Evolutionary conservation across 2,888 invertebrate genomes (phyloP).

Genomic region (Loripinus fragilis): DNA sequence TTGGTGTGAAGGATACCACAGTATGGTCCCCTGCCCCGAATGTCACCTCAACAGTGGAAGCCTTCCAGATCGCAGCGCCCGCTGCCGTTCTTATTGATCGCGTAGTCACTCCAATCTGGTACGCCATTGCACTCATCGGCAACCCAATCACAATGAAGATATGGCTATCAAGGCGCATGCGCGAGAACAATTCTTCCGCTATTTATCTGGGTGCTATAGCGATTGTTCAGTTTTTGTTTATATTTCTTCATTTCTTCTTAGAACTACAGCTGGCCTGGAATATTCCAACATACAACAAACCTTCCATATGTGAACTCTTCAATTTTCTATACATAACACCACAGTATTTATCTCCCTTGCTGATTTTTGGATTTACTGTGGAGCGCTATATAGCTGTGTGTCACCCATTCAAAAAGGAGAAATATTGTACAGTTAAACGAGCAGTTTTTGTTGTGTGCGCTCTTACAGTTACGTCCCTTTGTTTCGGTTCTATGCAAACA

Average conservation of each 20-base stretch:
- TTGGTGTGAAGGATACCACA: too few relatives aligned
- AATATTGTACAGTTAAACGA: conserved; percentile 77
- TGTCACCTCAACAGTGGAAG: too few relatives aligned
- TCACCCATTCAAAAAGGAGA: conserved; percentile 78
- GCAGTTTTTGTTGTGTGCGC: conserved; percentile 73
- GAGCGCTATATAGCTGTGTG: conserved; percentile 72
- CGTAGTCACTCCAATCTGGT: conserved; percentile 80
- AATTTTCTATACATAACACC: conserved; percentile 73
- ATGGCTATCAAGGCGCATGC: conserved; percentile 78
- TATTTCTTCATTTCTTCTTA: conserved; percentile 78
- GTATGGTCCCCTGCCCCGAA: too few relatives aligned
- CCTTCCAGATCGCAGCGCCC: conserved; percentile 63
- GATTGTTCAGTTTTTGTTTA: conserved; percentile 77
- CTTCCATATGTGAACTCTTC: conserved; percentile 76
- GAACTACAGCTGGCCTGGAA: conserved; percentile 82
- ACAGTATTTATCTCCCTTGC: conserved; percentile 81
- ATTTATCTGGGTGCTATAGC: conserved; percentile 81
- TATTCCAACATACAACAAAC: conserved; percentile 68
- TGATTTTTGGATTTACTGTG: conserved; percentile 78
- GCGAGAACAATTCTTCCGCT: conserved; percentile 81
- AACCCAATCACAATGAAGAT: conserved; percentile 79
- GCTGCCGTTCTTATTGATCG: conserved; percentile 75
- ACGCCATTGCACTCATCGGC: conserved; percentile 79
- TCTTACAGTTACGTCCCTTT: conserved; percentile 64
- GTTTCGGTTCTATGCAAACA: conserved; percentile 72